Evolutionary conservation across 2,888 invertebrate species (phyloP), one percentile per base, ranked within the genome.

Genomic region (Iselma pallidipennis): DNA sequence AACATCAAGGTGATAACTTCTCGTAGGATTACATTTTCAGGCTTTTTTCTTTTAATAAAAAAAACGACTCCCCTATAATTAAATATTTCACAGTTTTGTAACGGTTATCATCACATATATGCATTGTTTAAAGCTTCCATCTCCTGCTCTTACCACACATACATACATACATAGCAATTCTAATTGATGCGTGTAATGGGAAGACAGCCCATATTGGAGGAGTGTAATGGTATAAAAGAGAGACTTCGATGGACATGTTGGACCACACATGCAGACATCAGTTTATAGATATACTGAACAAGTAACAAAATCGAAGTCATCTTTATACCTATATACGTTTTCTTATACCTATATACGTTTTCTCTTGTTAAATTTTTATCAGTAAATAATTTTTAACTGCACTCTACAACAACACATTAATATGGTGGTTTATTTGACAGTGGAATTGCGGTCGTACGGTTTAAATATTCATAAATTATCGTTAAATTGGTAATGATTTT

Each of bases 191-290:
- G 45, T 45, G 45, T 45, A 45, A 45, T 45, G 45, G 45, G 21
- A 45, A 21, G 45, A 45, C 21, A 21, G 16, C 10, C 6, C 37
- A 19, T 21, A 45, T 45, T 45, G 10, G 45, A 21, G 21, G 45
- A 45, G 45, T n/a, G n/a, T 45, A 45, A 45, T 45, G 45, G 37
- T 19, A 21, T n/a, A n/a, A n/a, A n/a, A n/a, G n/a, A 19, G 45
- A 45, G 45, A 21, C 45, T 10, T 12, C 6, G 21, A 45, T 45
- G 45, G 45, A 45, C 45, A 45, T 21, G 45, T 45, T 45, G 45
- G 45, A 45, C 45, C 45, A 45, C 45, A 45, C 45, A 45, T 45
- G 45, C 19, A 45, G 45, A 45, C 45, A 45, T 21, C 45, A 45
- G 21, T 45, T 45, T 45, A 45, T 21, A 45, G 12, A 4, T 16